These are phyloP conservation scores for Diadromus collaris DNA, from an alignment of 2,888 invertebrate genomes.

Conservation along the genomic window DNA sequence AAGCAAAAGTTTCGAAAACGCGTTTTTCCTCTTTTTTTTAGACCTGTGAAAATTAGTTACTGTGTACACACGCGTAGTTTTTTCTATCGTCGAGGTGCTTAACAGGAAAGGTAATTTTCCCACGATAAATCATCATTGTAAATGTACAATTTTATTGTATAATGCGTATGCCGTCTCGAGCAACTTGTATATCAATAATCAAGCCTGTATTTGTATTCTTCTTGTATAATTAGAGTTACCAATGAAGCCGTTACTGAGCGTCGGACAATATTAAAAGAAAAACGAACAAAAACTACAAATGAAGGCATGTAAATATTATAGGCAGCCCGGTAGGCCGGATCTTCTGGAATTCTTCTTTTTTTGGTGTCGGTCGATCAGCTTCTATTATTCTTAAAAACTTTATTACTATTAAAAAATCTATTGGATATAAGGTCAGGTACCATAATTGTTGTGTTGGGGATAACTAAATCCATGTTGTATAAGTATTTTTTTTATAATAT, in stretches of 20 bases:
- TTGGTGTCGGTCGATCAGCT: constrained; percentile 62
- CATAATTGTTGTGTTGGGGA: constrained; percentile 67
- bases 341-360: constrained; percentile 51
- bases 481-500: constrained; percentile 68
- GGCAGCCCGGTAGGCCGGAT: constrained; percentile 37
- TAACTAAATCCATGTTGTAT: constrained; percentile 70
- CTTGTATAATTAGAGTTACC: constrained; percentile 46
- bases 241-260: constrained; percentile 45
- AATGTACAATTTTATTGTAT: constrained; percentile 25
- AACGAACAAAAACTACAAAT: constrained; percentile 2
- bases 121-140: constrained; percentile 12
- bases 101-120: constrained; percentile 16
- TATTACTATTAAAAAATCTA: constrained; percentile 59
- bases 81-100: constrained; percentile 8
- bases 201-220: constrained; percentile 9
- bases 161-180: constrained; percentile 1
- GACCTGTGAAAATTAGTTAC: neutral
- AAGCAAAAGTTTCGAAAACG: neutral
- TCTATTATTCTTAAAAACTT: no score
- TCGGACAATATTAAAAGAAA: constrained; percentile 21
- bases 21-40: neutral
- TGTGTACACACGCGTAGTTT: neutral
- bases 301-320: constrained; percentile 35
- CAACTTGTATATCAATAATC: constrained; percentile 11
- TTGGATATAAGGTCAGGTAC: constrained; percentile 60